These are phyloP conservation scores for Nasonia giraulti DNA, from an alignment of 1,140 invertebrate species.

Conservation along the genomic window DNA sequence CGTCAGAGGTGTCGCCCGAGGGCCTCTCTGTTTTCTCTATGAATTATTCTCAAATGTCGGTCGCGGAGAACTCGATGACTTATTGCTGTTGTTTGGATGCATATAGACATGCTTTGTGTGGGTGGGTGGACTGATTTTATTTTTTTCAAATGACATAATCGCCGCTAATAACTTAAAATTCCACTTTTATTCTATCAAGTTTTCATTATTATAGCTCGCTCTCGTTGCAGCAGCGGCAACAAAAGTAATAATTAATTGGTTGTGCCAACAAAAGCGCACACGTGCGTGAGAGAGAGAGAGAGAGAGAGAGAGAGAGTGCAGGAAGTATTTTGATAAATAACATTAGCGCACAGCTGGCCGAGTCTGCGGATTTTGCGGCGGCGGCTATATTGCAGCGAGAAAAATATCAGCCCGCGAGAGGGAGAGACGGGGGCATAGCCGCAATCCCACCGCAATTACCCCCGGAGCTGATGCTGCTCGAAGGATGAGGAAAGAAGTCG, in stretches of 20 bases:
- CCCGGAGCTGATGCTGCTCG: neutral
- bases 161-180: neutral
- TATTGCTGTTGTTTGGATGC: neutral
- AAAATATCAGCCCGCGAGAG: neutral
- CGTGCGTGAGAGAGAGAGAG: too few species aligned
- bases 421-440: neutral
- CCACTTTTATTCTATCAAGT: neutral
- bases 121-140: too few species aligned
- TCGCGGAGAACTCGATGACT: neutral
- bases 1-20: constrained; percentile 21
- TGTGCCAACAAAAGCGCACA: neutral
- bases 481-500: neutral
- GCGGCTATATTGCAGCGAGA: neutral
- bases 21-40: constrained; percentile 25
- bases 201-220: neutral
- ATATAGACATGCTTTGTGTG: neutral
- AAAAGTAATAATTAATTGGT: constrained; percentile 15
- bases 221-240: neutral
- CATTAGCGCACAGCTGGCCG: constrained; percentile 5
- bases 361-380: constrained; percentile 7
- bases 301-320: neutral
- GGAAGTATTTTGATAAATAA: constrained; percentile 19
- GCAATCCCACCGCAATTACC: neutral
- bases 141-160: too few species aligned
- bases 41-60: constrained; percentile 41